These are phyloP conservation scores for Leiothrix lutea DNA, from an alignment of 2,113 vertebrate species.

Conservation along the genomic window DNA sequence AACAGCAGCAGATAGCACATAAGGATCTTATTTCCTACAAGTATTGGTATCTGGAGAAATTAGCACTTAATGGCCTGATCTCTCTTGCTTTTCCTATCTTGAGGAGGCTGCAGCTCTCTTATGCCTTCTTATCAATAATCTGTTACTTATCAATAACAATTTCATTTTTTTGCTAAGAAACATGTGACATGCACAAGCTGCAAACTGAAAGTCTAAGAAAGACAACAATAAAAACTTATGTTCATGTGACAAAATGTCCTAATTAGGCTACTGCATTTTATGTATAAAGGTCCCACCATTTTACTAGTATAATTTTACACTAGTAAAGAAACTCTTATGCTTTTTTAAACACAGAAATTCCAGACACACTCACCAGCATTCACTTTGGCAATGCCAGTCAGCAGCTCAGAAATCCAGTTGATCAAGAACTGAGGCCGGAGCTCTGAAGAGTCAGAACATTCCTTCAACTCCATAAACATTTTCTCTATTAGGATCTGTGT, in stretches of 20 bases:
- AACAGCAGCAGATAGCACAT: neutral
- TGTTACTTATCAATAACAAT: neutral
- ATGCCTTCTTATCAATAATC: neutral
- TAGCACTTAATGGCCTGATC: neutral
- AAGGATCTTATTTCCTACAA: neutral
- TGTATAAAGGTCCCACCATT: neutral
- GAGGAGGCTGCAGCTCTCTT: neutral
- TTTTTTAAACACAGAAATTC: neutral
- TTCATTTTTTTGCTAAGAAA: neutral
- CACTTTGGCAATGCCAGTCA: conserved; percentile 80
- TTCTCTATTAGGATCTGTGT: conserved; percentile 85
- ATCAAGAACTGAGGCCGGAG: conserved; percentile 81
- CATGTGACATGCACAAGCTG: neutral
- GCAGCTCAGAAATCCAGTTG: conserved; percentile 87
- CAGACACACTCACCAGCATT: conserved; percentile 66
- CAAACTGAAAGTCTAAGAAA: neutral
- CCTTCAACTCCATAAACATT: conserved; percentile 82
- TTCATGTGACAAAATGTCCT: neutral
- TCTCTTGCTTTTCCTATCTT: neutral
- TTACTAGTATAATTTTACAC: neutral
- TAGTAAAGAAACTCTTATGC: neutral
- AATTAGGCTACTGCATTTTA: neutral
- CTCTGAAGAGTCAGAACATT: conserved; percentile 55
- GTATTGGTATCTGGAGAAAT: neutral
- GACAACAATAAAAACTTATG: neutral